Evolutionary conservation across 2,888 invertebrate species (phyloP), one percentile per base, ranked within the genome.

Genomic region (Gonocerus acuteangulatus): DNA sequence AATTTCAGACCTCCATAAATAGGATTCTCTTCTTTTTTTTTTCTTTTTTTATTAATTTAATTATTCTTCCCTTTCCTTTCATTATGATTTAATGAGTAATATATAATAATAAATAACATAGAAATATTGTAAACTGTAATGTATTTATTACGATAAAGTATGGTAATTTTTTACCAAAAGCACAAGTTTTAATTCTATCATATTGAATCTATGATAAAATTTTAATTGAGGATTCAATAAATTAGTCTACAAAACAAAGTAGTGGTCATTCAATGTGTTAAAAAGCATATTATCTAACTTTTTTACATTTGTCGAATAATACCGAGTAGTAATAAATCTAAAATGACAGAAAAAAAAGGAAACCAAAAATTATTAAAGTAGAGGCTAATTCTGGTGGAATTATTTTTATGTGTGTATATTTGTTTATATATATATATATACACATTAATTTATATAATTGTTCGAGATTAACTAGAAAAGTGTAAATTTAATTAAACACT

Each of bases 151-250:
- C 65, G 62, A 61, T 63, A 64, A 65, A 67, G 67, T 67, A 67
- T 67, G 67, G 67, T 67, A 67, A 63, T 63, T 67, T 63, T 66
- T 67, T 67, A 66, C 66, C 67, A 67, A 66, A 65, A 51, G 48
- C 51, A 52, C 54, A 49, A 52, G n/a, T 45, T 52, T 39, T 49
- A 56, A 56, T 48, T 56, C 44, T 57, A 48, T 44, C 42, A 57
- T 57, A 48, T 47, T 57, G 39, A 57, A 57, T 42, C 42, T 54
- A 54, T 39, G 15, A 23, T 54, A 36, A 36, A 51, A 11, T 54
- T 54, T 54, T 23, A 39, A 54, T 54, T 16, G 23, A 22, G 51
- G 42, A 42, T 39, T 54, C 39, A 23, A 51, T 51, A 54, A 39
- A 23, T 19, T 42, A 54, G 39, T 39, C 39, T 54, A 42, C 39